phyloP scores from a whole-genome alignment of 1,140 invertebrate genomes.

The Drosophila pachea region DNA sequence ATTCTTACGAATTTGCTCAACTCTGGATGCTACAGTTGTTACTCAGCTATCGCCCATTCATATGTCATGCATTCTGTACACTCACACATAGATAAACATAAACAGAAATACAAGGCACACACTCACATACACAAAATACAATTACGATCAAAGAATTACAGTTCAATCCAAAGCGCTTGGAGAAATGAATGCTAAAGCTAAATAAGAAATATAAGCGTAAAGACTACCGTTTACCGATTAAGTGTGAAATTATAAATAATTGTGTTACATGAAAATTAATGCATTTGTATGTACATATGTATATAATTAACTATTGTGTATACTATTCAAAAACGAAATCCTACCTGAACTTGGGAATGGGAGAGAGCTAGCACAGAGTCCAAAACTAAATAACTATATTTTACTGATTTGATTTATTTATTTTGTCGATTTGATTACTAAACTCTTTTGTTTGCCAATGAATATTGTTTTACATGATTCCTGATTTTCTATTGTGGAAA shows the following conservation, averaged over 20 bases:
- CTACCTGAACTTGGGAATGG: constrained; percentile 79
- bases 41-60: constrained; percentile 41
- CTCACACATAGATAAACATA: constrained; percentile 5
- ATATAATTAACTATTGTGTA: constrained; percentile 75
- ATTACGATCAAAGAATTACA: constrained; percentile 19
- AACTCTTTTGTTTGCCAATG: constrained; percentile 39
- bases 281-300: constrained; percentile 56
- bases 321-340: constrained; percentile 68
- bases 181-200: constrained; percentile 77
- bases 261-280: constrained; percentile 48
- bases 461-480: constrained; percentile 27
- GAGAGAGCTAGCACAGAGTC: constrained; percentile 79
- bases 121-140: constrained; percentile 16
- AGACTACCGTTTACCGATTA: constrained; percentile 52
- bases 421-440: constrained; percentile 52
- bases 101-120: constrained; percentile 3
- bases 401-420: constrained; percentile 49
- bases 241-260: constrained; percentile 57
- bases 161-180: constrained; percentile 60
- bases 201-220: constrained; percentile 62
- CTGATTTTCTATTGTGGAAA: constrained; percentile 34
- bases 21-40: constrained; percentile 25
- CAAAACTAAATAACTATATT: constrained; percentile 58
- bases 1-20: constrained; percentile 29
- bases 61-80: constrained; percentile 33